Base-by-base conservation (phyloP, 30 jellyfish, hydroid and myxozoan species). In the Kudoa iwatai region DNA sequence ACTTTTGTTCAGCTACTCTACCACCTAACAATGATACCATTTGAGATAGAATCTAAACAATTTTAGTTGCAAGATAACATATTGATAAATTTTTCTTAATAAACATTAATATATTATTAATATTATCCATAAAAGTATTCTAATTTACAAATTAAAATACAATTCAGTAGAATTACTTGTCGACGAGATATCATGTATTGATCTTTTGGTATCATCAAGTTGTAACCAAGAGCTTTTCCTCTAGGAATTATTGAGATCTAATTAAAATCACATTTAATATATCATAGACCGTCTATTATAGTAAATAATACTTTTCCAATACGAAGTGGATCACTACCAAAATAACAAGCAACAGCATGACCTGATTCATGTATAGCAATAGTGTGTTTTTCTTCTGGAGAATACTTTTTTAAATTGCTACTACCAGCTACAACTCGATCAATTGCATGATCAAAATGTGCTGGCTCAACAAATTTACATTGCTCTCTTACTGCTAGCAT, bases 341-440 rank as follows among this genome's bases (percentile, higher is more conserved):
- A 77, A 87, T 88, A 77, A 1, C 96, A 87, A 3, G 96, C 82
- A 9, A 77, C 96, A 0, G 96, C 96, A 48, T 77, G 96, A 0
- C 96, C 96, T 15, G 96, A 87, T 43, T 77, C 96, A 40, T 77
- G 96, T 45, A 62, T 62, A 3, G 96, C 96, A 0, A 77, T 88
- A 9, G 88, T 77, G 47, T 54, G 64, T 63, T 77, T 77, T 49
- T 77, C 96, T 39, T 62, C 84, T 1, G 96, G 96, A 4, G 45
- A 6, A 23, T 11, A 49, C 17, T 28, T 15, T 25, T 16, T 9
- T 38, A 25, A 11, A 10, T 25, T 9, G 10, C 7, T 43, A 64
- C 2, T 40, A 74, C 94, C 94, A 28, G 82, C 94, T 34, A 74
- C 62, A 31, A 74, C 94, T 24, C 94, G 52, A 34, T 74, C 94